Percentiles rank a stretch among this genome's conserved stretches.
phyloP scores from a whole-genome alignment of 2,113 vertebrate genomes.

The Crotalus helleri region DNA sequence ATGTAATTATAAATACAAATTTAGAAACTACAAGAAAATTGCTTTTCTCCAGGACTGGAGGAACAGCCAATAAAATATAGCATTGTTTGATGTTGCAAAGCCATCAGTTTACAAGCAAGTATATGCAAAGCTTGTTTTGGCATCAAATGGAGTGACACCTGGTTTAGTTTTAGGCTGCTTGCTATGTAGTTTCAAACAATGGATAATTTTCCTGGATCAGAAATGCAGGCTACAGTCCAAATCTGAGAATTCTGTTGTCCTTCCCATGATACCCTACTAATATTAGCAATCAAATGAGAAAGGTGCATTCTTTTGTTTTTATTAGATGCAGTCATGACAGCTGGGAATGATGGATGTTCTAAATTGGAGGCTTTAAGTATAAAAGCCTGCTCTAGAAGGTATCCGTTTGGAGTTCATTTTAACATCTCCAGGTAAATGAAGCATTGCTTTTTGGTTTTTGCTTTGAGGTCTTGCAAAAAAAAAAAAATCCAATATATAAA shows the following conservation, averaged over 20 bases:
- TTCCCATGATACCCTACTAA: constrained; percentile 57
- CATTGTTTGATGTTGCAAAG: constrained; percentile 67
- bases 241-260: constrained; percentile 51
- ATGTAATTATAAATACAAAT: constrained; percentile 48
- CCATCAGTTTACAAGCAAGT: constrained; percentile 64
- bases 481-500: not conserved
- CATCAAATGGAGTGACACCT: constrained; percentile 61
- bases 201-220: constrained; percentile 50
- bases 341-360: not conserved
- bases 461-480: not conserved
- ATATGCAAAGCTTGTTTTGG: constrained; percentile 64
- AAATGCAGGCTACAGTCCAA: constrained; percentile 54
- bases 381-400: not conserved
- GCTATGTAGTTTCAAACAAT: constrained; percentile 60
- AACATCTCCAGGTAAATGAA: not conserved
- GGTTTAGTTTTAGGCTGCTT: constrained; percentile 67
- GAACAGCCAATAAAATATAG: constrained; percentile 63
- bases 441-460: not conserved
- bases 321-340: not conserved
- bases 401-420: not conserved
- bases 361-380: not conserved
- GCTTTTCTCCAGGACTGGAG: constrained; percentile 52
- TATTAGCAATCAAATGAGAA: constrained; percentile 47
- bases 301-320: constrained; percentile 53
- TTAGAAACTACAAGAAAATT: constrained; percentile 57